phyloP scores from a whole-genome alignment of 2,888 invertebrate genomes.

The Sepiola atlantica region DNA sequence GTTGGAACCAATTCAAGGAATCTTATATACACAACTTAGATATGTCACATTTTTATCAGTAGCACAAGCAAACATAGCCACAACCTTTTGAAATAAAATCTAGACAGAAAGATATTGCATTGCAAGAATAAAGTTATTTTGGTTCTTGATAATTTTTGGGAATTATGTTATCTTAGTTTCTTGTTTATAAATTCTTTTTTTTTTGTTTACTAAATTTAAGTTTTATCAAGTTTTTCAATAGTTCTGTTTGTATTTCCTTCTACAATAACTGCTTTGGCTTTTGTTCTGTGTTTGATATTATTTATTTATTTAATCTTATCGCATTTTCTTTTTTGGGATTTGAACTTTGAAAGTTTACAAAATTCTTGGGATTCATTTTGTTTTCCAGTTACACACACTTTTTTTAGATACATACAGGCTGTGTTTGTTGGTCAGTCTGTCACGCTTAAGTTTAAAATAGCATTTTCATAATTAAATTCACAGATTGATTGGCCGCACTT shows the following conservation, averaged over 20 bases:
- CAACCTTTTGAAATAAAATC: neutral
- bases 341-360: neutral
- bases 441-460: too few relatives aligned
- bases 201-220: neutral
- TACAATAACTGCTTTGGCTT: neutral
- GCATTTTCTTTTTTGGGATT: neutral
- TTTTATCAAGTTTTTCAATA: neutral
- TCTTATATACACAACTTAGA: neutral
- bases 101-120: neutral
- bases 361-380: neutral
- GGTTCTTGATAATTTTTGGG: neutral
- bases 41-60: neutral
- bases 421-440: too few relatives aligned
- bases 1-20: neutral
- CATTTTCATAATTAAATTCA: too few relatives aligned
- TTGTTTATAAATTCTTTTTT: neutral
- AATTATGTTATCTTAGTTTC: neutral
- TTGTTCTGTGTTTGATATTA: neutral
- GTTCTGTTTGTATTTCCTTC: neutral
- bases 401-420: too few relatives aligned
- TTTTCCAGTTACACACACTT: neutral
- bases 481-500: too few relatives aligned
- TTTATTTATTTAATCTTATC: neutral
- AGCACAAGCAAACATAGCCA: neutral
- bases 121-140: conserved; percentile 18